These are phyloP conservation scores for Pristionchus arcanus DNA, from an alignment of 2,888 invertebrate genomes.

Conservation along the genomic window DNA sequence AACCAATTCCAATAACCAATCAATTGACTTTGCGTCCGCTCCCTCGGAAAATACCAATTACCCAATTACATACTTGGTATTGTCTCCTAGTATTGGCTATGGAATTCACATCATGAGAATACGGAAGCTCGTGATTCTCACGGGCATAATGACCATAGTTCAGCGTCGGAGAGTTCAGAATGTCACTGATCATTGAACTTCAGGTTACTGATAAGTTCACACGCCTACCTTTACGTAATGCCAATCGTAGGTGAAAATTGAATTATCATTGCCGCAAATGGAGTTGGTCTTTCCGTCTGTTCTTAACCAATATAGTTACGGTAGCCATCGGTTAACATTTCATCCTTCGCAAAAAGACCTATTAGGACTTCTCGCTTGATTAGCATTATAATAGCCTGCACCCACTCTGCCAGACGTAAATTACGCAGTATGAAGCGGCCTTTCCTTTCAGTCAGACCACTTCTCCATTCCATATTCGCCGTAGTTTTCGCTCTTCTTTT, in stretches of 20 bases:
- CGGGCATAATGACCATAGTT: no score
- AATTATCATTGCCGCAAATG: no score
- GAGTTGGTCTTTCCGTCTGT: no score
- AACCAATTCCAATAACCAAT: no score
- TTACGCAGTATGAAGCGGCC: neutral
- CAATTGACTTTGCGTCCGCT: no score
- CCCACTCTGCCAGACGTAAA: neutral
- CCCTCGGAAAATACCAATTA: no score
- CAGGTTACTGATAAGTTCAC: neutral
- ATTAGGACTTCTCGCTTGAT: neutral
- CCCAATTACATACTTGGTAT: no score
- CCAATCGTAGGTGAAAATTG: no score
- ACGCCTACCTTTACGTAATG: neutral
- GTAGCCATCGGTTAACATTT: neutral
- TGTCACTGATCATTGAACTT: neutral
- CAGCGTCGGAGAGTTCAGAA: neutral
- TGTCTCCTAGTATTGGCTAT: no score
- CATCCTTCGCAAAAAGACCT: neutral
- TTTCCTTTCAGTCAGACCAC: constrained; percentile 2
- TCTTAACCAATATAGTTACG: no score
- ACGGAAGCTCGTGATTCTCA: no score
- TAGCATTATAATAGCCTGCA: neutral
- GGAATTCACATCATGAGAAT: no score
- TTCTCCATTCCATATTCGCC: neutral
- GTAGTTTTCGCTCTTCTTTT: neutral